Evolutionary conservation across 2,113 vertebrate species (phyloP).

Genomic region (Dasyurus viverrinus): DNA sequence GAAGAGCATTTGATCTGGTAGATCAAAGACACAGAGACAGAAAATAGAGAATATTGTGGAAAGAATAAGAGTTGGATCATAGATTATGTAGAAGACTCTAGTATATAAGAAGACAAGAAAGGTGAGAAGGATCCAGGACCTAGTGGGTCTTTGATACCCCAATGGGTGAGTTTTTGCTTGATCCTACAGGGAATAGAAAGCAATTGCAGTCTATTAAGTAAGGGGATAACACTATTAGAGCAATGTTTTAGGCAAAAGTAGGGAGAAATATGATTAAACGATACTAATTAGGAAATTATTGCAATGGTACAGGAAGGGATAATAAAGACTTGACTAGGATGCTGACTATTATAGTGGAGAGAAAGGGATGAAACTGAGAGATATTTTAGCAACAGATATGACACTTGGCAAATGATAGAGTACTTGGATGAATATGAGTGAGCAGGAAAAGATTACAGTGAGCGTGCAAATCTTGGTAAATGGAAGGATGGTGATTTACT

Average conservation of each 20-base stretch:
- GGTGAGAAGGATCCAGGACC: neutral
- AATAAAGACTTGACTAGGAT: neutral
- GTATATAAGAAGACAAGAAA: neutral
- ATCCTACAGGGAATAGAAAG: neutral
- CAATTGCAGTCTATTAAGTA: neutral
- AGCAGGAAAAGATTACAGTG: neutral
- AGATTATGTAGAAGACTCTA: neutral
- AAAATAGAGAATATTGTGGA: neutral
- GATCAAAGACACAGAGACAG: neutral
- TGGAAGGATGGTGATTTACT: neutral
- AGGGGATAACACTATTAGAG: neutral
- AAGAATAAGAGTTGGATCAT: neutral
- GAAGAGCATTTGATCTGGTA: neutral
- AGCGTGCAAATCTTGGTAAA: neutral
- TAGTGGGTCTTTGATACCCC: neutral
- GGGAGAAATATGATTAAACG: neutral
- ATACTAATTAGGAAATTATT: neutral
- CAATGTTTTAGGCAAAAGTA: neutral
- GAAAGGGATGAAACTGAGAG: neutral
- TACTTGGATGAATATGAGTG: neutral
- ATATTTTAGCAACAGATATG: neutral
- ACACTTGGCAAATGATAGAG: neutral
- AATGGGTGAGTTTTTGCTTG: neutral
- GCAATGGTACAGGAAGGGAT: neutral
- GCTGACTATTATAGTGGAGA: neutral